Conservation (phyloP, 2,888 invertebrate genomes). For the Odiellus spinosus region DNA sequence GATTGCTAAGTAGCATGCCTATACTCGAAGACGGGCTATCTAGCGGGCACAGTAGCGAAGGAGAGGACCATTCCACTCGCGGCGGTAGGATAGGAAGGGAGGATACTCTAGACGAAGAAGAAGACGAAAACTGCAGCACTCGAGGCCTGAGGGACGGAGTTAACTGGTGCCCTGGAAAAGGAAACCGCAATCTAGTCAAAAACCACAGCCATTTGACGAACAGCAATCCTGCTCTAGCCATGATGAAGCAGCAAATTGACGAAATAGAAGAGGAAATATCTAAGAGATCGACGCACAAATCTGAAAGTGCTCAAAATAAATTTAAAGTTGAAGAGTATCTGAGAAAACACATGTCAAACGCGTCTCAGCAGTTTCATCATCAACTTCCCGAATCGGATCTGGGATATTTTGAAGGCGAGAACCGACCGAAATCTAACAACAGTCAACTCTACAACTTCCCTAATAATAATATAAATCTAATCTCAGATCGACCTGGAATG, state of each 20-base stretch:
- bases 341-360: too few relatives aligned
- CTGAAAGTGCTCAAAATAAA: too few relatives aligned
- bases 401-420: too few relatives aligned
- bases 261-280: conserved; percentile 56
- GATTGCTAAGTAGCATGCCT: conserved; percentile 46
- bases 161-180: conserved; percentile 8
- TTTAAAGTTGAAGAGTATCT: too few relatives aligned
- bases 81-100: too few relatives aligned
- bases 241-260: conserved; percentile 47
- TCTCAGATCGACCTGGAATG: too few relatives aligned
- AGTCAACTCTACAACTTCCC: too few relatives aligned
- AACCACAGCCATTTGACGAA: conserved; percentile 2
- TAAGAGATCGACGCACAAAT: conserved; percentile 20
- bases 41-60: conserved; percentile 82
- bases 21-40: conserved; percentile 85
- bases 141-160: conserved; percentile 6
- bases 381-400: too few relatives aligned
- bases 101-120: conserved; percentile 5
- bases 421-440: too few relatives aligned
- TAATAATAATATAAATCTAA: too few relatives aligned
- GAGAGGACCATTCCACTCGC: conserved; percentile 37
- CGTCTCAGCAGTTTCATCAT: too few relatives aligned
- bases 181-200: neutral
- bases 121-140: conserved; percentile 14
- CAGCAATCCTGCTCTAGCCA: conserved; percentile 31